Conservation (phyloP, 2,888 invertebrate genomes). For the Ommatoiulus sabulosus region DNA sequence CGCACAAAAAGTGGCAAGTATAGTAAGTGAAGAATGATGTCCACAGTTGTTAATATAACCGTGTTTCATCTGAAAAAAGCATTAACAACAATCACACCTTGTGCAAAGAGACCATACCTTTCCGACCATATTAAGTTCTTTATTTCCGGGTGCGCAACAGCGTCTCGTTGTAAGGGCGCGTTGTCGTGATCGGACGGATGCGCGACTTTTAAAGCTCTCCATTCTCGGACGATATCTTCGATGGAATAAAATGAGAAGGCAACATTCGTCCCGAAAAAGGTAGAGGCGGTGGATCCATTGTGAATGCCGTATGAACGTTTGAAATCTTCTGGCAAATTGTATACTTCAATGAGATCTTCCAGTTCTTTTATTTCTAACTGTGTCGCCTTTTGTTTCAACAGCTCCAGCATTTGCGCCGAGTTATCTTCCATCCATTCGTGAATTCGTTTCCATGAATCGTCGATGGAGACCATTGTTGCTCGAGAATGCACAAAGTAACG, state of each 20-base stretch:
- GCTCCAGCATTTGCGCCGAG: not conserved
- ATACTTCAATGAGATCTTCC: not conserved
- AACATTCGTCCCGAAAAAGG: not conserved
- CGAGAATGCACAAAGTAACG: no score
- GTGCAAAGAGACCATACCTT: no score
- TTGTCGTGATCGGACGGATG: not conserved
- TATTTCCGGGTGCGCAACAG: not conserved
- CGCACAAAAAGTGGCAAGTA: no score
- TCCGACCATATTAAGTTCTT: not conserved
- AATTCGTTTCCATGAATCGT: slow-evolving; percentile 24
- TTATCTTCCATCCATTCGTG: not conserved
- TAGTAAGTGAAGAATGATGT: no score
- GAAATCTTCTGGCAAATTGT: not conserved
- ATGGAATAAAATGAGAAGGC: not conserved
- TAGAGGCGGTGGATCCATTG: not conserved
- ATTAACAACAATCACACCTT: no score
- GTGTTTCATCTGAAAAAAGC: no score
- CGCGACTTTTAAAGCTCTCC: not conserved
- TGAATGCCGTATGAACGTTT: not conserved
- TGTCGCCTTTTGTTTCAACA: not conserved
- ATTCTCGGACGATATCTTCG: not conserved
- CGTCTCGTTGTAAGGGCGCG: not conserved
- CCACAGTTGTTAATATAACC: no score
- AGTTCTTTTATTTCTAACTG: not conserved
- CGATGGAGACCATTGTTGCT: no score